Conservation (phyloP, 1,140 invertebrate species). For the Anthonomus grandis region DNA sequence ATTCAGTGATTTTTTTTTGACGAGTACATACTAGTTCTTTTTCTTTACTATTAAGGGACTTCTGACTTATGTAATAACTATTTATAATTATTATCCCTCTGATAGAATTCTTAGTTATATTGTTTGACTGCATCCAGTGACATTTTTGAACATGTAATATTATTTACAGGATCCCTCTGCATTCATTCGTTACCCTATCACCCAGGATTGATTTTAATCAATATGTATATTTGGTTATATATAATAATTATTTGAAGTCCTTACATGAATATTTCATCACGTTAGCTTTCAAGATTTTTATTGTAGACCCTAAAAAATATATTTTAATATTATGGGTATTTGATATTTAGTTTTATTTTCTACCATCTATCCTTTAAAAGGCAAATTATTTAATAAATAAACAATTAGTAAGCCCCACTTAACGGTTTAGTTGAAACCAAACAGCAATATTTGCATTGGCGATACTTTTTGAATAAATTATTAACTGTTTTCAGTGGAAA, state of each 20-base stretch:
- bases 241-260: conserved; percentile 4
- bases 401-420: too few relatives aligned
- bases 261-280: conserved; percentile 11
- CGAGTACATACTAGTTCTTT: conserved; percentile 16
- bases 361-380: too few relatives aligned
- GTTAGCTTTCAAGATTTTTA: conserved; percentile 23
- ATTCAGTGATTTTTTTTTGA: conserved; percentile 3
- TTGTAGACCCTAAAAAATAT: conserved; percentile 22
- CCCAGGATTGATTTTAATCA: not conserved
- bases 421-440: too few relatives aligned
- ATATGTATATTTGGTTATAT: conserved; percentile 17
- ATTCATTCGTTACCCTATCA: conserved; percentile 7
- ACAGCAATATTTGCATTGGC: too few relatives aligned
- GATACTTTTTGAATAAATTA: too few relatives aligned
- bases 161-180: not conserved
- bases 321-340: conserved; percentile 24
- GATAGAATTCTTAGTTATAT: conserved; percentile 4
- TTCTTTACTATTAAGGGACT: conserved; percentile 3
- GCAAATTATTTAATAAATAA: too few relatives aligned
- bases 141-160: not conserved
- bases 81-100: not conserved
- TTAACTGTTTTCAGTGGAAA: too few relatives aligned
- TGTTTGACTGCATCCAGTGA: conserved; percentile 12
- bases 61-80: not conserved
- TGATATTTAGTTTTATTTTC: conserved; percentile 10